phyloP scores from a whole-genome alignment of 1,140 invertebrate species.

The Popillia japonica region DNA sequence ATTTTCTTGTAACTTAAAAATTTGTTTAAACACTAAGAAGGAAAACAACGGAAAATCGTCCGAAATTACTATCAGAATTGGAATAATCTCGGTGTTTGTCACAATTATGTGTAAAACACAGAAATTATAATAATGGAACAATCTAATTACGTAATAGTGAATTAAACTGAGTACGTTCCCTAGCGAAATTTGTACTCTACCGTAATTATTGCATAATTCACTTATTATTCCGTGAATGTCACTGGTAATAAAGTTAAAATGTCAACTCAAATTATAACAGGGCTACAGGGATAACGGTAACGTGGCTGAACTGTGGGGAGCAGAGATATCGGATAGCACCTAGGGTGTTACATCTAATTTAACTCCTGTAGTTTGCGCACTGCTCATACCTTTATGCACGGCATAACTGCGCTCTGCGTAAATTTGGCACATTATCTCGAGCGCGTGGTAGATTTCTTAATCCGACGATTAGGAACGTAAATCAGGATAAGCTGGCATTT shows the following conservation, averaged over 20 bases:
- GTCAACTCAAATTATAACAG: conserved; percentile 5
- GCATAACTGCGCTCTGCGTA: not conserved
- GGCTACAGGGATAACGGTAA: not conserved
- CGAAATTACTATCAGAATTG: too few relatives aligned
- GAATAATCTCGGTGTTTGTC: too few relatives aligned
- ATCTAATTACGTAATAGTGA: not conserved
- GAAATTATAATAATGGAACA: not conserved
- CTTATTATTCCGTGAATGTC: not conserved
- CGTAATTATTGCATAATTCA: conserved; percentile 3
- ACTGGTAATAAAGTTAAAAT: conserved; percentile 1
- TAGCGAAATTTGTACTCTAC: not conserved
- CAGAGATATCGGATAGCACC: not conserved
- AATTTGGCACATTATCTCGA: conserved; percentile 5
- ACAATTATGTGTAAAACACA: too few relatives aligned
- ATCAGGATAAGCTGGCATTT: not conserved
- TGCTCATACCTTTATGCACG: not conserved
- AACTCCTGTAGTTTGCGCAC: not conserved
- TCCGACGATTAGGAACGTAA: not conserved
- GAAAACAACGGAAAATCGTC: too few relatives aligned
- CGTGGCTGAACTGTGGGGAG: not conserved
- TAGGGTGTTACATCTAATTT: not conserved
- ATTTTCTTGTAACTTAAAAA: too few relatives aligned
- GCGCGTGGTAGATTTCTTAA: not conserved
- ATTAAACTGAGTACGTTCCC: not conserved
- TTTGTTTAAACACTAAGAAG: too few relatives aligned